Evolutionary conservation across 1,140 invertebrate genomes (phyloP).

Genomic region (Megathymus violae): DNA sequence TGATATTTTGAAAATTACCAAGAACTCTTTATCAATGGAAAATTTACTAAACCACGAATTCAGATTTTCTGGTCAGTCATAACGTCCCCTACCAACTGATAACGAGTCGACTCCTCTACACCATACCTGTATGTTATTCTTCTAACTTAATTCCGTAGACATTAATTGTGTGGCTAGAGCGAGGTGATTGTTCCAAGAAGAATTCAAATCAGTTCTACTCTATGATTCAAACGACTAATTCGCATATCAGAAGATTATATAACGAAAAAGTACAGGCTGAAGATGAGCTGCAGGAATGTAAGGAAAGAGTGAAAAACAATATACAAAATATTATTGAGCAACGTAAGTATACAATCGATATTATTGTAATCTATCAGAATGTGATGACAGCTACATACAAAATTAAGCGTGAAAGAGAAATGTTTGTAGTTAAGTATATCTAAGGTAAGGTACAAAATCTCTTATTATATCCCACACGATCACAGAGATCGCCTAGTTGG

Average conservation of each 20-base stretch:
- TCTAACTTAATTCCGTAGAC: conserved; percentile 84
- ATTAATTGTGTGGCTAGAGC: conserved; percentile 94
- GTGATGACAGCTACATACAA: no score
- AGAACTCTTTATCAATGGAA: no score
- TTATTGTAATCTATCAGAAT: no score
- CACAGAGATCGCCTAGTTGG: conserved; percentile 2
- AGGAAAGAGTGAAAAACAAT: conserved; percentile 91
- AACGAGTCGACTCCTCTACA: no score
- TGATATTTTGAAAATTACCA: no score
- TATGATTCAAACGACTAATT: conserved; percentile 97
- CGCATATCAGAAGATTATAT: conserved; percentile 92
- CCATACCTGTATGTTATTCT: no score
- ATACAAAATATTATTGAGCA: conserved; percentile 93
- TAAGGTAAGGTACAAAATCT: conserved; percentile 31
- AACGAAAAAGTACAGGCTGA: conserved; percentile 94
- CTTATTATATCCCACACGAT: conserved; percentile 22
- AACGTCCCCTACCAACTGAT: no score
- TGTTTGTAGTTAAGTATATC: conserved; percentile 3
- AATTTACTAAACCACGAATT: no score
- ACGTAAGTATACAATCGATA: conserved; percentile 87
- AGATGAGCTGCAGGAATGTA: conserved; percentile 94
- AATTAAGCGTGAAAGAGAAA: no score
- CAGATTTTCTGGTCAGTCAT: no score
- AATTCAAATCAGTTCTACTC: conserved; percentile 96
- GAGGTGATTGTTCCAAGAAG: conserved; percentile 95